These are phyloP conservation scores for Chrysopa pallens DNA, from an alignment of 1,140 invertebrate species.

Conservation along the genomic window DNA sequence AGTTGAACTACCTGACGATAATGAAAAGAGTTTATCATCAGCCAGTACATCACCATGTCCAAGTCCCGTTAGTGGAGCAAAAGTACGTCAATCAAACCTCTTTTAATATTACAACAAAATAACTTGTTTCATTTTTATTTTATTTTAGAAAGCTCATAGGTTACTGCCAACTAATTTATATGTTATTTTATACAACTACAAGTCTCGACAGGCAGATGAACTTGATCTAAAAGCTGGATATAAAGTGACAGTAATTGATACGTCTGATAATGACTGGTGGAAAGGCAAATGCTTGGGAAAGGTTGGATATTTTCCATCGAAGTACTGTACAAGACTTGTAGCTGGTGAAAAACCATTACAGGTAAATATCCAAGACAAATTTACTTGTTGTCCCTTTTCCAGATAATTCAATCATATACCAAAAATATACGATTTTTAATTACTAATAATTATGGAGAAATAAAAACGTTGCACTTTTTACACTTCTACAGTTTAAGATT, in stretches of 20 bases:
- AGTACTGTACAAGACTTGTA: slow-evolving; percentile 79
- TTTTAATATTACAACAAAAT: neutral
- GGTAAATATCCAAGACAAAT: too few relatives aligned
- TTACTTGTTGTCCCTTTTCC: too few relatives aligned
- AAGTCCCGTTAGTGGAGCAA: slow-evolving; percentile 43
- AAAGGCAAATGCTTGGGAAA: slow-evolving; percentile 84
- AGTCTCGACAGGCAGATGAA: slow-evolving; percentile 82
- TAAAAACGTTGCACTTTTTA: too few relatives aligned
- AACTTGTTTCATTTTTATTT: slow-evolving; percentile 2
- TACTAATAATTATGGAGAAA: too few relatives aligned
- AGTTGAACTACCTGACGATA: slow-evolving; percentile 79
- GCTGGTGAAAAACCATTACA: slow-evolving; percentile 78
- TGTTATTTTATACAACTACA: slow-evolving; percentile 90
- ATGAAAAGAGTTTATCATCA: slow-evolving; percentile 77
- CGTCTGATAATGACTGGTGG: slow-evolving; percentile 92
- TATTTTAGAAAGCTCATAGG: slow-evolving; percentile 59
- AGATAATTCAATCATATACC: too few relatives aligned
- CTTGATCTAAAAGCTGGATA: slow-evolving; percentile 88
- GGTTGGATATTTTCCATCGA: slow-evolving; percentile 86
- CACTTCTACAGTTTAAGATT: too few relatives aligned
- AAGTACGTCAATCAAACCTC: slow-evolving; percentile 8
- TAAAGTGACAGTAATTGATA: slow-evolving; percentile 87
- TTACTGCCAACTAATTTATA: slow-evolving; percentile 81
- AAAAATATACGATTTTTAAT: too few relatives aligned
- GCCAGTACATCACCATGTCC: slow-evolving; percentile 84